Evolutionary conservation across 2,797 vertebrate genomes (phyloP).

Genomic region (Scolopax rusticola): DNA sequence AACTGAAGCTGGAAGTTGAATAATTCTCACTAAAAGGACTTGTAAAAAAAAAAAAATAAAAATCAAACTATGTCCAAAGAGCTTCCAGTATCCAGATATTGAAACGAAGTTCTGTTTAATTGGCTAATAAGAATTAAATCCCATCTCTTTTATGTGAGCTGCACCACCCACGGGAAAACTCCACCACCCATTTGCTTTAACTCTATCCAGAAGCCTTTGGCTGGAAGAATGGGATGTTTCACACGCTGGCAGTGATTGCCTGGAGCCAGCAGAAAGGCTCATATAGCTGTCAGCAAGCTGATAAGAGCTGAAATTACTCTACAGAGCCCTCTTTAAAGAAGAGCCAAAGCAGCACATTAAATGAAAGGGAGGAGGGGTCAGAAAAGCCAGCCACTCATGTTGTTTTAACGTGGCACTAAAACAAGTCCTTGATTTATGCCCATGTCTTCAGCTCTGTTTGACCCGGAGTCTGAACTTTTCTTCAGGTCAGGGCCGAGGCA

Average conservation of each 20-base stretch:
- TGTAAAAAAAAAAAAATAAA: background rate
- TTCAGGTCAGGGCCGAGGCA: constrained; percentile 51
- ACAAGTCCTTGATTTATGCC: constrained; percentile 80
- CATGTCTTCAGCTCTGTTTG: constrained; percentile 70
- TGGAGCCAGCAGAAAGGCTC: constrained; percentile 79
- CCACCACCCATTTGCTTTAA: constrained; percentile 35
- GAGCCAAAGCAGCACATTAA: constrained; percentile 81
- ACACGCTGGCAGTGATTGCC: constrained; percentile 71
- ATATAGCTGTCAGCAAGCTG: constrained; percentile 86
- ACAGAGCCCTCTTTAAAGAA: constrained; percentile 80
- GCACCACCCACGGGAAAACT: constrained; percentile 40
- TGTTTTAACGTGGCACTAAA: constrained; percentile 79
- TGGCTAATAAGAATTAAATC: background rate
- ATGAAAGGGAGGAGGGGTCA: constrained; percentile 80
- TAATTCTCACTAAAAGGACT: constrained; percentile 33
- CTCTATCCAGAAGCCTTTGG: constrained; percentile 36
- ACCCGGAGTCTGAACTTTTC: constrained; percentile 63
- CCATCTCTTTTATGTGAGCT: background rate
- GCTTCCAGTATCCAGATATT: background rate
- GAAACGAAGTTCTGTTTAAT: constrained; percentile 4
- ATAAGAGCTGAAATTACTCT: constrained; percentile 83
- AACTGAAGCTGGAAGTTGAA: constrained; percentile 18
- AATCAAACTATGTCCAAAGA: background rate
- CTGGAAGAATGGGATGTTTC: constrained; percentile 76
- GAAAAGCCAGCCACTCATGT: constrained; percentile 77